Base-by-base conservation (phyloP, 2,888 invertebrate species). In the Cybosia mesomella region DNA sequence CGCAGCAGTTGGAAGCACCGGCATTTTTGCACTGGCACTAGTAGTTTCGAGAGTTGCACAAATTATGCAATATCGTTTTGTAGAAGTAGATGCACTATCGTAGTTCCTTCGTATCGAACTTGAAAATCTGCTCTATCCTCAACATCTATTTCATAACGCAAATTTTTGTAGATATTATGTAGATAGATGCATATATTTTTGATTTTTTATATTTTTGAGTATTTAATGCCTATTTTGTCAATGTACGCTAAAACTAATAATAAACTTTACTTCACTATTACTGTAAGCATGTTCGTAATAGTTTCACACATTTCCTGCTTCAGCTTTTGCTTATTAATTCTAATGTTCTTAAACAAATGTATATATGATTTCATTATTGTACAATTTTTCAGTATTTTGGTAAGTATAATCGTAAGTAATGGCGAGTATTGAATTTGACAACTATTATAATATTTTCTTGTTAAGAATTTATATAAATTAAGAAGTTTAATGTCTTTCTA, bases 261-360 rank as follows among this genome's bases (percentile, higher is more conserved):
- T 77, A 58, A 59, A 74, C 32, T 70, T 57, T 70, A 74, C 43
- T 67, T 60, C 64, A 67, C 54, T 68, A 21, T 72, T 43, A 70
- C 72, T 84, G 18, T 53, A 76, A 68, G 72, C 68, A 71, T 80
- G 80, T 81, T 67, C 79, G 64, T 81, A 79, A 77, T 82, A 81
- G 82, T 73, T 83, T 84, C 72, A 86, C 79, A 88, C 67, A 79
- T 87, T 91, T 89, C 89, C 86, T 74, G 92, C 92, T 91, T 92
- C 54, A 66, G 91, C 92, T 88, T 86, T 80, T 79, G 88, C 89
- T 88, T 88, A 71, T 74, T 88, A 85, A 87, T 70, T 58, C 28
- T 55, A 54, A 70, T 68, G 11, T 61, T 67, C 74, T 18, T 54
- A 53, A 28, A 28, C 34, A 49, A 18, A 11, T 32, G 8, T n/a